Percentiles rank a stretch among this genome's conserved stretches.
These are phyloP conservation scores for Montipora cactus DNA, from an alignment of 64 coral and sea anemone genomes.

Conservation along the genomic window DNA sequence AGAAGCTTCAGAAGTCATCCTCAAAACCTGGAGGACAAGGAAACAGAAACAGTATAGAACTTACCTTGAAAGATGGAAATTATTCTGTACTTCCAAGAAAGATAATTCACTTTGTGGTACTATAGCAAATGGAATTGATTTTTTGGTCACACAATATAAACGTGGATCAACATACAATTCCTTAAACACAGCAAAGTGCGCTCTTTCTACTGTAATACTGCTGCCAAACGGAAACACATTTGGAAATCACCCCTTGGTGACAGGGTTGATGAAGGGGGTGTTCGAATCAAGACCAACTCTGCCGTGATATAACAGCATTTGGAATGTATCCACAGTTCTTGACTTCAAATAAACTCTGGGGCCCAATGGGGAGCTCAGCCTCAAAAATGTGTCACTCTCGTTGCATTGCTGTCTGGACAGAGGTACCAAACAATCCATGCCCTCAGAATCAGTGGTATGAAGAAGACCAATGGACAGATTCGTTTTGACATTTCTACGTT, in stretches of 20 bases:
- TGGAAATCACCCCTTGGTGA: not conserved
- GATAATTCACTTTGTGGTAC: constrained; percentile 59
- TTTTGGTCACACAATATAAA: not conserved
- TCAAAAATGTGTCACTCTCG: constrained; percentile 5
- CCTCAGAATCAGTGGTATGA: constrained; percentile 7
- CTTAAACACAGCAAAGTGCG: constrained; percentile 55
- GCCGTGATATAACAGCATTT: too few species aligned
- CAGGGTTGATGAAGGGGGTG: too few species aligned
- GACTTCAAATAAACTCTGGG: too few species aligned
- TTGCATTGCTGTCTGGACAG: not conserved
- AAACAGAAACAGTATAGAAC: constrained; percentile 61
- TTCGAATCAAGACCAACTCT: too few species aligned
- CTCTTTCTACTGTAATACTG: constrained; percentile 66
- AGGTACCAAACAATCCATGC: constrained; percentile 39
- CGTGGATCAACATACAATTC: not conserved
- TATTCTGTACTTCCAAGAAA: constrained; percentile 62
- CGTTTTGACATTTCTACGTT: constrained; percentile 37
- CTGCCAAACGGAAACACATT: constrained; percentile 20
- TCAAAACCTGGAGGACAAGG: constrained; percentile 37
- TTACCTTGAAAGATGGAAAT: constrained; percentile 58
- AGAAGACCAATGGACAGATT: constrained; percentile 30
- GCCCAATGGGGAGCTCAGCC: not conserved
- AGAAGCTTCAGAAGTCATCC: constrained; percentile 56
- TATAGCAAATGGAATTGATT: constrained; percentile 15
- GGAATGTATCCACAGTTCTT: too few species aligned